Evolutionary conservation across 2,797 vertebrate species (phyloP).

Genomic region (Etheostoma nigrum): DNA sequence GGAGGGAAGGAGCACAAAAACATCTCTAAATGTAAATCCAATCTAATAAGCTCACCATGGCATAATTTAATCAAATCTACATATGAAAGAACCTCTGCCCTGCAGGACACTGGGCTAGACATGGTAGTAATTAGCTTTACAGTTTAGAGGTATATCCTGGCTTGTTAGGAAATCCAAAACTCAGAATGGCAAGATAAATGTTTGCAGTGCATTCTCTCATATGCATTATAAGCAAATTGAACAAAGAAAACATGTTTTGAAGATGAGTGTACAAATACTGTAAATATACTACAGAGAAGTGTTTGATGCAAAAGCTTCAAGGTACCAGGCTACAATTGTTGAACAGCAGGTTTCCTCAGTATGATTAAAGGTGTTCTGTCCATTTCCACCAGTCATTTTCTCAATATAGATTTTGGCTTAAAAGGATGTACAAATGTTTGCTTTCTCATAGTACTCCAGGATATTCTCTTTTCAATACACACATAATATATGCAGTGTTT

Average conservation of each 20-base stretch:
- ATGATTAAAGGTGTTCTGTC: slow-evolving; percentile 12
- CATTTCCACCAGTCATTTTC: not conserved
- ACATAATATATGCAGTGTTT: not conserved
- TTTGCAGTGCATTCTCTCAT: slow-evolving; percentile 21
- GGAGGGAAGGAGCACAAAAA: slow-evolving; percentile 60
- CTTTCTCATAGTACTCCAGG: not conserved
- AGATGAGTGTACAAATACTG: slow-evolving; percentile 27
- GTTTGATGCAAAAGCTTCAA: slow-evolving; percentile 29
- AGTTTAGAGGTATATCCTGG: slow-evolving; percentile 53
- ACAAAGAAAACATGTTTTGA: slow-evolving; percentile 25
- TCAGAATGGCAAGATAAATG: slow-evolving; percentile 35
- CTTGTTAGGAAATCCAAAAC: slow-evolving; percentile 40
- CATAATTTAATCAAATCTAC: slow-evolving; percentile 80
- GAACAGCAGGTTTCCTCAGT: slow-evolving; percentile 14
- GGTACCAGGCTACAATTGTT: not conserved
- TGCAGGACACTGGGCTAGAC: slow-evolving; percentile 59
- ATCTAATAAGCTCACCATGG: slow-evolving; percentile 74
- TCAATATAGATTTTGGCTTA: not conserved
- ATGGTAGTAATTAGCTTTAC: slow-evolving; percentile 72
- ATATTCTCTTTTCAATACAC: not conserved
- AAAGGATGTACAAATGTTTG: slow-evolving; percentile 6
- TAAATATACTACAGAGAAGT: slow-evolving; percentile 3
- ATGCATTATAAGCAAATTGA: slow-evolving; percentile 2
- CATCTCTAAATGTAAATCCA: slow-evolving; percentile 77
- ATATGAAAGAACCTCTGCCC: slow-evolving; percentile 77